These are phyloP conservation scores for Ganaspis sp. DNA, from an alignment of 1,140 invertebrate genomes.

Conservation along the genomic window DNA sequence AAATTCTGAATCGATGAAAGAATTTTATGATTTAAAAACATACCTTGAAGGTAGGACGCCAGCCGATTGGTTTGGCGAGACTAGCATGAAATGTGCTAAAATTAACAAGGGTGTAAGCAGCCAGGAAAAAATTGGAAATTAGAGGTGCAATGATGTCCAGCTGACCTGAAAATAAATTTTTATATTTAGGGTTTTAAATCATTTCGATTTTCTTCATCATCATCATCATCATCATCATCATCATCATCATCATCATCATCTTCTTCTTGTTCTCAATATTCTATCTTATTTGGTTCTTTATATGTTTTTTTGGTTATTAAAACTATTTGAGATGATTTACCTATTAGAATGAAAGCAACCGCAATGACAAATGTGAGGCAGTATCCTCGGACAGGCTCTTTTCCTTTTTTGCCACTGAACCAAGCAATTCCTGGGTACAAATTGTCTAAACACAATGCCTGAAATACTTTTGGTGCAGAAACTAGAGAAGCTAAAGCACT, in stretches of 20 bases:
- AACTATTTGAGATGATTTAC: slow-evolving; percentile 78
- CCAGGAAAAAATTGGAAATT: slow-evolving; percentile 98
- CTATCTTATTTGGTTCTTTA: too few species aligned
- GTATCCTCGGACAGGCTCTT: slow-evolving; percentile 95
- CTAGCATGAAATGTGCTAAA: slow-evolving; percentile 98
- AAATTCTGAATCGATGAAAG: too few species aligned
- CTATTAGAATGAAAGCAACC: slow-evolving; percentile 90
- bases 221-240: too few species aligned
- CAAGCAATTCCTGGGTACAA: slow-evolving; percentile 94
- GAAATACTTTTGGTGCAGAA: slow-evolving; percentile 95
- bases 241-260: too few species aligned
- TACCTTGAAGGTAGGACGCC: slow-evolving; percentile 92
- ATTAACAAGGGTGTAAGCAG: slow-evolving; percentile 97
- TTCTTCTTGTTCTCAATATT: too few species aligned
- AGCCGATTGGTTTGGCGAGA: slow-evolving; percentile 89
- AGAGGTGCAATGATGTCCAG: slow-evolving; percentile 95
- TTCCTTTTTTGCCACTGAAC: slow-evolving; percentile 95
- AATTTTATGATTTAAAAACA: slow-evolving; percentile 34
- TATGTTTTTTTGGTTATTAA: too few species aligned
- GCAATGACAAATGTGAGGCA: slow-evolving; percentile 94
- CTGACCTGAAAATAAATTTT: slow-evolving; percentile 81
- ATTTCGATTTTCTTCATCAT: too few species aligned
- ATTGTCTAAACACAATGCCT: slow-evolving; percentile 97
- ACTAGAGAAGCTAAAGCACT: slow-evolving; percentile 97
- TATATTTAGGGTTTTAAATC: slow-evolving; percentile 43